Percentiles rank a stretch among this genome's conserved stretches.
These are phyloP conservation scores for Cancer borealis DNA, from an alignment of 2,888 invertebrate species.

Conservation along the genomic window DNA sequence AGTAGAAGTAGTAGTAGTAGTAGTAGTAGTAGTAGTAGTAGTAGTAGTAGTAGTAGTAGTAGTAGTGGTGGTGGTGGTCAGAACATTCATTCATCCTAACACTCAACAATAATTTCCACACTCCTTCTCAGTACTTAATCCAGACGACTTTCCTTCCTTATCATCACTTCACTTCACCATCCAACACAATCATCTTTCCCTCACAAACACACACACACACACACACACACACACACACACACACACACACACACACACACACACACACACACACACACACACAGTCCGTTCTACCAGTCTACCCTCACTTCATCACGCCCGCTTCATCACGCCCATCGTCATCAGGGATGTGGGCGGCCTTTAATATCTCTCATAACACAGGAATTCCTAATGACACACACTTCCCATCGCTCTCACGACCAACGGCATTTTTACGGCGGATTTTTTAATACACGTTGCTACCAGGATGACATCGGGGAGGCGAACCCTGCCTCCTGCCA, in stretches of 20 bases:
- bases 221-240: slow-evolving; percentile 17
- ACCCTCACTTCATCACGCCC: slow-evolving; percentile 13
- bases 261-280: slow-evolving; percentile 35
- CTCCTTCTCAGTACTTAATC: neutral
- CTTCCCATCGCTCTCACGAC: slow-evolving; percentile 22
- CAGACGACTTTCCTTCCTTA: neutral
- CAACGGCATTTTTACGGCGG: slow-evolving; percentile 12
- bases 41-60: neutral
- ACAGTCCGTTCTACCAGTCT: neutral
- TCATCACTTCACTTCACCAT: neutral
- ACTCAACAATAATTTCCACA: neutral
- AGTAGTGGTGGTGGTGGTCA: neutral
- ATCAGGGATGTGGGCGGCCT: neutral
- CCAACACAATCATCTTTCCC: neutral
- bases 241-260: slow-evolving; percentile 3
- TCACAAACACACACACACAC: neutral
- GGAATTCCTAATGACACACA: slow-evolving; percentile 36
- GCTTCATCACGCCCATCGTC: slow-evolving; percentile 24
- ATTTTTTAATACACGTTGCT: neutral
- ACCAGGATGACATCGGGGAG: neutral
- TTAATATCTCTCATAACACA: slow-evolving; percentile 37
- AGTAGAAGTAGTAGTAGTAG: neutral
- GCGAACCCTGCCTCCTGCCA: neutral
- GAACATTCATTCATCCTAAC: neutral
- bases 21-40: neutral